Conservation (phyloP, 2,888 invertebrate genomes). For the Lobophora halterata region DNA sequence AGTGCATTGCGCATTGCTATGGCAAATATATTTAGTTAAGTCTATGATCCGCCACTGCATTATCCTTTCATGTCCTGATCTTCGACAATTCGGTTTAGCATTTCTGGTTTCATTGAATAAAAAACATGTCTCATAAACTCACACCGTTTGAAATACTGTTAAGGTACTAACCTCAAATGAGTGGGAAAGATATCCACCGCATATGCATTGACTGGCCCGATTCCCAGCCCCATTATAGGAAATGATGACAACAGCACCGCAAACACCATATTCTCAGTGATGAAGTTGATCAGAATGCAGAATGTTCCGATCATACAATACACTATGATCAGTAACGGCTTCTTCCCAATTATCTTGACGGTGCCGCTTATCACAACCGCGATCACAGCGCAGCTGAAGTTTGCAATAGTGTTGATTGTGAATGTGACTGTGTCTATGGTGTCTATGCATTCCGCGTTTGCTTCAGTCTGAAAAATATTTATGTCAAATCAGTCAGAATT, state of each 20-base stretch:
- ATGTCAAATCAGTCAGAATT: background rate
- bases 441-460: slow-evolving; percentile 51
- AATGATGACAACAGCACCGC: slow-evolving; percentile 60
- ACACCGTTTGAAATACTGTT: background rate
- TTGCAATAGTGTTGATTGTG: slow-evolving; percentile 57
- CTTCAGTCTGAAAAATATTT: slow-evolving; percentile 47
- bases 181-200: slow-evolving; percentile 72
- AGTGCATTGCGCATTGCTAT: too few relatives aligned
- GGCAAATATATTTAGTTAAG: too few relatives aligned
- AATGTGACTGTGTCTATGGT: slow-evolving; percentile 60
- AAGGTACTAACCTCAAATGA: slow-evolving; percentile 55
- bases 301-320: slow-evolving; percentile 55
- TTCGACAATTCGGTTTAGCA: too few relatives aligned
- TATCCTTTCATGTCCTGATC: too few relatives aligned
- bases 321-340: slow-evolving; percentile 50
- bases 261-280: slow-evolving; percentile 57
- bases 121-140: too few relatives aligned
- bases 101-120: too few relatives aligned
- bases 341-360: slow-evolving; percentile 66
- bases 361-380: slow-evolving; percentile 54
- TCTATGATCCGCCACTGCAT: too few relatives aligned
- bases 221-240: slow-evolving; percentile 55
- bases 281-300: slow-evolving; percentile 60
- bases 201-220: slow-evolving; percentile 71
- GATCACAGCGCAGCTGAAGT: slow-evolving; percentile 51